Percentiles rank a stretch among this genome's conserved stretches.
Conservation (phyloP, 2,888 invertebrate species). For the Drosophila antonietae region DNA sequence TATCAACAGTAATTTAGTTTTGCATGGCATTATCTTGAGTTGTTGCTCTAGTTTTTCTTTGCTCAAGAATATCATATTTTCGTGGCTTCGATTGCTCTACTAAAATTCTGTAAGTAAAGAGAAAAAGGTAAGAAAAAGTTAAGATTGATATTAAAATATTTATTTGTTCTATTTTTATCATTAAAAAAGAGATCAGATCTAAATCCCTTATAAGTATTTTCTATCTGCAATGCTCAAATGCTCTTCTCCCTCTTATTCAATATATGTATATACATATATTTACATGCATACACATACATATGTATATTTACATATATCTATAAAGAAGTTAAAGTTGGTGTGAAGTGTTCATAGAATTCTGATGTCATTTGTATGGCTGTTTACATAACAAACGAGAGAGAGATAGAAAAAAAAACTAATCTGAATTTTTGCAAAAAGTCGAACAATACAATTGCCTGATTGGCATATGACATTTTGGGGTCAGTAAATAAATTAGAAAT, state of each 20-base stretch:
- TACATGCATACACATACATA: background rate
- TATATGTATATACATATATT: too few species aligned
- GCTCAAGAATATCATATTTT: slow-evolving; percentile 4
- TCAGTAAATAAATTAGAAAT: slow-evolving; percentile 12
- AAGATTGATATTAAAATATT: background rate
- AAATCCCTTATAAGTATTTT: too few species aligned
- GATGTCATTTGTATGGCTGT: background rate
- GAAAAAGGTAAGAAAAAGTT: background rate
- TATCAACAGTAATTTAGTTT: slow-evolving; percentile 14
- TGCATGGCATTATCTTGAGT: background rate
- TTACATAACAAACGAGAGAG: background rate
- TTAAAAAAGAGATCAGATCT: too few species aligned
- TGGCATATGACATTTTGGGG: slow-evolving; percentile 9
- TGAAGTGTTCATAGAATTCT: background rate
- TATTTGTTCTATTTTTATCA: background rate
- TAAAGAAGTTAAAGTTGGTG: background rate
- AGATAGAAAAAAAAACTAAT: background rate
- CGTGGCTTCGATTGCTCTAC: background rate
- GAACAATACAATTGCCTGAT: slow-evolving; percentile 2
- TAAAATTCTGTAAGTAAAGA: background rate
- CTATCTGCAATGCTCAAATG: too few species aligned
- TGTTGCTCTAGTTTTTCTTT: background rate
- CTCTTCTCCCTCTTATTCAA: too few species aligned
- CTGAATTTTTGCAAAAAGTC: background rate
- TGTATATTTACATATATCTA: background rate